Evolutionary conservation across 2,113 vertebrate genomes (phyloP).

Genomic region (Toxotes jaculatrix): DNA sequence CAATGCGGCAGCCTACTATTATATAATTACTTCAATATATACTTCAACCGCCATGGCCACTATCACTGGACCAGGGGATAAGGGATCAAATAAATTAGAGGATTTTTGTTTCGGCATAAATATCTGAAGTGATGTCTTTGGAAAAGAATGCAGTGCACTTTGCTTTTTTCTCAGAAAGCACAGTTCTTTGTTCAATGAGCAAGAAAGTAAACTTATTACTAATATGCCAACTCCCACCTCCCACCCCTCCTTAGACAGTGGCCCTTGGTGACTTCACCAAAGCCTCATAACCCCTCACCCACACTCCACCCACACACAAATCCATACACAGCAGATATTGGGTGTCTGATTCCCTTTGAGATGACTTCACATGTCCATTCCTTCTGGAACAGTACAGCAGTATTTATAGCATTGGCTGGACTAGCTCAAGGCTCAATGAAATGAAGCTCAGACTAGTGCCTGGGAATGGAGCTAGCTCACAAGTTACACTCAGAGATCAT

Average conservation of each 20-base stretch:
- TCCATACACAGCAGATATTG: constrained; percentile 77
- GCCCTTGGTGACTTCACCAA: constrained; percentile 57
- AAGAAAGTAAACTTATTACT: constrained; percentile 50
- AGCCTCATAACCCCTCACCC: constrained; percentile 70
- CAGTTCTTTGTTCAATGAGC: constrained; percentile 18
- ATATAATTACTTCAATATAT: neutral
- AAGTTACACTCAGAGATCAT: constrained; percentile 29
- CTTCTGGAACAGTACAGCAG: constrained; percentile 72
- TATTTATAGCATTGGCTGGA: constrained; percentile 81
- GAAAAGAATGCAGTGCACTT: neutral
- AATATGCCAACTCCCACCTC: constrained; percentile 51
- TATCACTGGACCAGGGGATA: neutral
- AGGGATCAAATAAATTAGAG: neutral
- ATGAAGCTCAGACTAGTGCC: constrained; percentile 55
- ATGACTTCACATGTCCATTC: constrained; percentile 76
- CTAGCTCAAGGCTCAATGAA: constrained; percentile 70
- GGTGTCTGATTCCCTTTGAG: constrained; percentile 79
- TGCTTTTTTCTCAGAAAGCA: neutral
- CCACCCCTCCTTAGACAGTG: constrained; percentile 46
- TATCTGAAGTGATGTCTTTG: neutral
- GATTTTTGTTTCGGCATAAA: neutral
- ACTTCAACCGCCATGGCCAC: neutral
- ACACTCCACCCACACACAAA: constrained; percentile 69
- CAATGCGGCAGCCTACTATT: neutral
- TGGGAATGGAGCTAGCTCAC: constrained; percentile 42